Base-by-base conservation (phyloP, 2,797 vertebrate genomes). In the Crax fasciolata region DNA sequence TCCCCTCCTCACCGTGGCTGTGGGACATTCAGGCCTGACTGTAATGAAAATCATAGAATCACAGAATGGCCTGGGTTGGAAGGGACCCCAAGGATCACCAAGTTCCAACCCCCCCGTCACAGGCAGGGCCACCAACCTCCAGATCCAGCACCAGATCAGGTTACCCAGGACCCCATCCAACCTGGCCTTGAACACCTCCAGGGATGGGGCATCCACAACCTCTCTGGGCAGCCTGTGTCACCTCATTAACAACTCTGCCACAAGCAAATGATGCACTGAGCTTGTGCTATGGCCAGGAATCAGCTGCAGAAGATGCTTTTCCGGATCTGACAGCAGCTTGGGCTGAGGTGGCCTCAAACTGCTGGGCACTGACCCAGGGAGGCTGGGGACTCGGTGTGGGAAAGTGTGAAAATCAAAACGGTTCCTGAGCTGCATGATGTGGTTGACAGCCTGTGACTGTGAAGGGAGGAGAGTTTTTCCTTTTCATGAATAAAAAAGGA, bases 281-380 rank as follows among this genome's bases (percentile, higher is more conserved):
- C 25, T 67, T 23, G 35, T 67, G 52, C 6, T 2, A 1, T 35
- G 61, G 74, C 49, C 2, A 6, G 20, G 57, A 14, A 19, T 1
- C 3, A 2, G 4, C 4, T 13, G 28, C 46, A 46, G 38, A 32
- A 75, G 32, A 13, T 75, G 30, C 38, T 87, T 11, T 38, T 65
- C 66, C 13, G 5, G 49, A 7, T 52, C 52, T 4, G 4, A 1
- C 10, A 4, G 10, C 25, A 48, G 10, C 23, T 41, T 59, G 46
- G 16, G 2, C 3, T 61, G 51, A 35, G 19, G 1, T 43, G 67
- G 30, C 28, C 48, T 25, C n/a, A 3, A 13, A 9, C 2, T 49
- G 35, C n/a, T 46, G 18, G 66, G 14, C 74, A 52, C 46, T 18
- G 3, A 5, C 18, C 5, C 1, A 0, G 41, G 35, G 8, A 20